A percentile compares a stretch with the other conserved stretches of the same genome.
Evolutionary conservation across 2,888 invertebrate genomes (phyloP).

Genomic region (Drosophila conformis): DNA sequence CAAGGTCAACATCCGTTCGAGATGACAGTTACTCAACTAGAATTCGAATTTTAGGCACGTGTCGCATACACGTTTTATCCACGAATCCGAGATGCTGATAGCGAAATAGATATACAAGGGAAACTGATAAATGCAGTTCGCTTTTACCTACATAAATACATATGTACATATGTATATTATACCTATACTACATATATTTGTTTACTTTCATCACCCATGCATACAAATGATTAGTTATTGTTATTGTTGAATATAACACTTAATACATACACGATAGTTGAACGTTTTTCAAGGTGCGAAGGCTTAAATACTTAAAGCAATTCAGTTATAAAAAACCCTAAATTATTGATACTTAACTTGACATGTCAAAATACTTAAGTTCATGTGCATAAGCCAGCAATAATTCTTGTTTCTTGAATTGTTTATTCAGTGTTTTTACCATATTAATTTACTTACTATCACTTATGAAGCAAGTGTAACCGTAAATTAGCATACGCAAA

Average conservation of each 20-base stretch:
- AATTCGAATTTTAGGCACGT: slow-evolving; percentile 13
- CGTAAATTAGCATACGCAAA: neutral
- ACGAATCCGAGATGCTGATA: neutral
- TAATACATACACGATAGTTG: neutral
- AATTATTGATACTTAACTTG: slow-evolving; percentile 23
- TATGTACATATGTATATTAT: neutral
- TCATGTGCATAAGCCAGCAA: neutral
- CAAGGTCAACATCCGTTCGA: slow-evolving; percentile 53
- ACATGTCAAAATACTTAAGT: neutral
- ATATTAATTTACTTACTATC: neutral
- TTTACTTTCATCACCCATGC: neutral
- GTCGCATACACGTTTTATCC: neutral
- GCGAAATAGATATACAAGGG: neutral
- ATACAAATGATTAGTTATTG: slow-evolving; percentile 10
- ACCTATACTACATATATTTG: neutral
- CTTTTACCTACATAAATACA: too few species aligned
- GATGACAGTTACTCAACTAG: neutral
- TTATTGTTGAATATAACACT: slow-evolving; percentile 11
- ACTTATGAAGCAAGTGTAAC: neutral
- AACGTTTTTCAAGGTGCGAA: slow-evolving; percentile 34
- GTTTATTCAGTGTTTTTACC: neutral
- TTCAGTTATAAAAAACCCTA: slow-evolving; percentile 19
- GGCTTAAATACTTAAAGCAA: slow-evolving; percentile 20
- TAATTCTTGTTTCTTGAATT: slow-evolving; percentile 2
- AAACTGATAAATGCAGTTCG: neutral